Evolutionary conservation across 92 coral and sea anemone species (phyloP).

Genomic region (Siderastrea siderea): DNA sequence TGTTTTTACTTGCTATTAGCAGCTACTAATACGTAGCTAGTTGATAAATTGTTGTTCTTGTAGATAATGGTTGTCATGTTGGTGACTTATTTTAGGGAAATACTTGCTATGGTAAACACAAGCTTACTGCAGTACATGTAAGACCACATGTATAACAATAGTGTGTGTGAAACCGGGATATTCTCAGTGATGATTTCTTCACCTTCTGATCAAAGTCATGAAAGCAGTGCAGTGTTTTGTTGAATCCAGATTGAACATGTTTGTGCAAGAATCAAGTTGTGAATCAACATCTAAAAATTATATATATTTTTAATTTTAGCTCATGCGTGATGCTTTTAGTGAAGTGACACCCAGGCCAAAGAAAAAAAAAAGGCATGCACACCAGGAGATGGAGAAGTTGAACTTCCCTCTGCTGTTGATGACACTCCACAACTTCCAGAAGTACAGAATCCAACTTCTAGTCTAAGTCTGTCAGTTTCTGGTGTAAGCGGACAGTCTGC

Average conservation of each 20-base stretch:
- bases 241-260: background rate
- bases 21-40: background rate
- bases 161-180: no score
- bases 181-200: no score
- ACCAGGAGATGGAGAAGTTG: background rate
- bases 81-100: background rate
- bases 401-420: background rate
- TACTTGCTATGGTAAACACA: no score
- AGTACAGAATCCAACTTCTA: no score
- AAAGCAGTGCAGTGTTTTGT: background rate
- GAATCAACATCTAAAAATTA: background rate
- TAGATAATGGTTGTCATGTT: background rate
- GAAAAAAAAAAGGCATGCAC: background rate
- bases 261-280: background rate
- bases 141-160: no score
- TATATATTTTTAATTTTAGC: background rate
- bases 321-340: slow-evolving; percentile 1
- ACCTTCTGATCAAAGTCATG: background rate
- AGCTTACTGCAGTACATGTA: no score
- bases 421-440: background rate
- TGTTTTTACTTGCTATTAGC: background rate
- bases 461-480: background rate
- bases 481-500: background rate
- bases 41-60: background rate
- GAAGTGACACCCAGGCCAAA: background rate